These are phyloP conservation scores for Sinocyclocheilus anshuiensis DNA, from an alignment of 2,113 vertebrate species.

Conservation along the genomic window DNA sequence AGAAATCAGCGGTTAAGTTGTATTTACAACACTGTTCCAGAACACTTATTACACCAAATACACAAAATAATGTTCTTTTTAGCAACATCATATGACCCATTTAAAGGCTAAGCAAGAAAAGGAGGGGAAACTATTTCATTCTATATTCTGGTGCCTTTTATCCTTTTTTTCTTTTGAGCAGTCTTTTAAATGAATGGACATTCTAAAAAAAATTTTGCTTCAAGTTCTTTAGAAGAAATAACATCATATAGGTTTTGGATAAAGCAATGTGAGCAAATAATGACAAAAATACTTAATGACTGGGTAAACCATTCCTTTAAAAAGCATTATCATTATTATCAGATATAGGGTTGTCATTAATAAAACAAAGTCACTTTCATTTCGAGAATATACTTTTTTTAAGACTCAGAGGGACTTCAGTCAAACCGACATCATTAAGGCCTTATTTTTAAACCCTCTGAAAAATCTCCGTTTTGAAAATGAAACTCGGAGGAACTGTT, in stretches of 20 bases:
- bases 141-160: too few species aligned
- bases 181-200: too few species aligned
- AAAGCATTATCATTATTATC: neutral
- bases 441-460: neutral
- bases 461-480: neutral
- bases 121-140: too few species aligned
- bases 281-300: neutral
- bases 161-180: too few species aligned
- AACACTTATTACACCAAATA: too few species aligned
- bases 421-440: neutral
- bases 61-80: too few species aligned
- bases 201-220: neutral
- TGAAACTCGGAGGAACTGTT: neutral
- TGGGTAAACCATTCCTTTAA: neutral
- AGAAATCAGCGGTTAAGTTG: too few species aligned
- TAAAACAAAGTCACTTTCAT: neutral
- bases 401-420: neutral
- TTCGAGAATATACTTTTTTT: neutral
- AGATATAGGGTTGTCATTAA: neutral
- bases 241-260: neutral
- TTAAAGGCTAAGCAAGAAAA: neutral
- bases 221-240: neutral
- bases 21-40: too few species aligned
- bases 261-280: neutral
- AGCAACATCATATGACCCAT: too few species aligned